phyloP scores from a whole-genome alignment of 2,888 invertebrate species.

The Prosopocoilus inquinatus region DNA sequence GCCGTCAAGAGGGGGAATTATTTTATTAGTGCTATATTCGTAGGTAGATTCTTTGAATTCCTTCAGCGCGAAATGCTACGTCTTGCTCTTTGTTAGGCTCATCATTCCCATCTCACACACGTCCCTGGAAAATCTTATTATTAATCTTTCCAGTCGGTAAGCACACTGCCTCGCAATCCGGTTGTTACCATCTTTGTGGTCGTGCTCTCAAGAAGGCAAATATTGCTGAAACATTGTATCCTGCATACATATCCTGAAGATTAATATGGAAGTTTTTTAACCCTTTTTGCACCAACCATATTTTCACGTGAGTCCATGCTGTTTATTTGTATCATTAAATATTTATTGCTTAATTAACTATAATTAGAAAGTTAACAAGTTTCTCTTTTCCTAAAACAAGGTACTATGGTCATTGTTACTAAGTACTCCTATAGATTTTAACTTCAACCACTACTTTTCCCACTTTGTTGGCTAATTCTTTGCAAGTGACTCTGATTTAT shows the following conservation, averaged over 20 bases:
- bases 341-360: not conserved
- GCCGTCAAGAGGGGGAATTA: constrained; percentile 38
- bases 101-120: constrained; percentile 48
- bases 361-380: too few relatives aligned
- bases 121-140: constrained; percentile 47
- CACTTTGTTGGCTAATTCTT: too few relatives aligned
- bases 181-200: constrained; percentile 39
- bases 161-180: constrained; percentile 42
- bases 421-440: too few relatives aligned
- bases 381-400: too few relatives aligned
- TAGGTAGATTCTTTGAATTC: constrained; percentile 42
- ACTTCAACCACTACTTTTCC: too few relatives aligned
- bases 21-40: constrained; percentile 44
- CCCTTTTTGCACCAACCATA: not conserved
- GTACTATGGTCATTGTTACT: too few relatives aligned
- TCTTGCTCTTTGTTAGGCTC: constrained; percentile 38
- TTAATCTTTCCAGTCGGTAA: constrained; percentile 48
- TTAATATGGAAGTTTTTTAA: constrained; percentile 9
- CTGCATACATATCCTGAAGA: constrained; percentile 30
- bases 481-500: too few relatives aligned
- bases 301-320: too few relatives aligned
- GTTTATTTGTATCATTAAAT: not conserved
- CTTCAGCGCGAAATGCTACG: constrained; percentile 30
- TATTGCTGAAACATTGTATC: constrained; percentile 33
- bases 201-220: constrained; percentile 34